phyloP scores from a whole-genome alignment of 2,113 vertebrate species.

The Silurus asotus region DNA sequence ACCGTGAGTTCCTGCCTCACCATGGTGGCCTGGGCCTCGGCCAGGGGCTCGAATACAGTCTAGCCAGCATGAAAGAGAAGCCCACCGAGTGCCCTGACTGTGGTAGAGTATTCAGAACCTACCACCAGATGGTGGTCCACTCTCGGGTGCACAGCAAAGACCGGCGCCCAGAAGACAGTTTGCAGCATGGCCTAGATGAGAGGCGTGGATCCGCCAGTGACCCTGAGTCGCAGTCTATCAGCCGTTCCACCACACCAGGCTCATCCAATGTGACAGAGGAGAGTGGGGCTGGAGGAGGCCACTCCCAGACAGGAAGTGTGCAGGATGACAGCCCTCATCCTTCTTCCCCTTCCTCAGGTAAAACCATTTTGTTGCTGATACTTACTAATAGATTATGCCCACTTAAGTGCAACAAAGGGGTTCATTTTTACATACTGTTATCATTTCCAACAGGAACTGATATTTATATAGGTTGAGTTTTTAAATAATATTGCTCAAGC shows the following conservation, averaged over 20 bases:
- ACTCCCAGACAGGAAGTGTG: constrained; percentile 93
- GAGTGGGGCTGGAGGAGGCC: constrained; percentile 89
- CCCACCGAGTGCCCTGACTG: constrained; percentile 96
- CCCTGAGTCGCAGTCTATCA: constrained; percentile 97
- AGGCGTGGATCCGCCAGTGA: constrained; percentile 94
- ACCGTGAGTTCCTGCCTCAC: constrained; percentile 89
- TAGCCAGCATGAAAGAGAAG: constrained; percentile 86
- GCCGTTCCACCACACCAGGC: constrained; percentile 94
- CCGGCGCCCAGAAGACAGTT: constrained; percentile 83
- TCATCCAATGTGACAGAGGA: constrained; percentile 98
- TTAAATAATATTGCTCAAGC: constrained; percentile 52
- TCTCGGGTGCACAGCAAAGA: constrained; percentile 94
- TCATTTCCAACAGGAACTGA: not conserved
- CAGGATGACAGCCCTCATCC: constrained; percentile 98
- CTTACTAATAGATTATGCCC: not conserved
- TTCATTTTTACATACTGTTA: not conserved
- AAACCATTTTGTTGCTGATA: constrained; percentile 27
- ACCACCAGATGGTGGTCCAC: constrained; percentile 98
- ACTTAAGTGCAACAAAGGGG: not conserved
- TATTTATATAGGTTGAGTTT: not conserved
- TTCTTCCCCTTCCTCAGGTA: constrained; percentile 98
- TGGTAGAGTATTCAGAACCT: constrained; percentile 93
- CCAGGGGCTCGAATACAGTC: constrained; percentile 86
- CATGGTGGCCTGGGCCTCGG: constrained; percentile 76
- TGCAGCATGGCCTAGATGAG: constrained; percentile 85